These are phyloP conservation scores for Mesocricetus auratus DNA, from an alignment of 2,113 vertebrate genomes.

Conservation along the genomic window DNA sequence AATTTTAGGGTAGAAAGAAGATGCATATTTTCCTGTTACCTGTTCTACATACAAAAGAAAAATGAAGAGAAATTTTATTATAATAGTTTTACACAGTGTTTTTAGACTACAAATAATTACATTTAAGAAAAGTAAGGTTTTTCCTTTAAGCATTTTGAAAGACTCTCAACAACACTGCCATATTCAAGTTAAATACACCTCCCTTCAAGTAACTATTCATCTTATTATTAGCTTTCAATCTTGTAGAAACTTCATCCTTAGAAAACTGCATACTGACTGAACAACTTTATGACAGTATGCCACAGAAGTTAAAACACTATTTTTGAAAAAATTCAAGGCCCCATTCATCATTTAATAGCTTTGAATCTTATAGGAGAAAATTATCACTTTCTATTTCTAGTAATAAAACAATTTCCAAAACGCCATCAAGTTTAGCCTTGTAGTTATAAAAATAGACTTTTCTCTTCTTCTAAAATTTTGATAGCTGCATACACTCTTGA, in stretches of 20 bases:
- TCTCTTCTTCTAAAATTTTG: slow-evolving; percentile 24
- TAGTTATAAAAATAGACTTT: slow-evolving; percentile 70
- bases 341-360: slow-evolving; percentile 56
- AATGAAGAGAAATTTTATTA: background rate
- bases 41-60: background rate
- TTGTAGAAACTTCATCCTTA: slow-evolving; percentile 53
- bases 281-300: slow-evolving; percentile 69
- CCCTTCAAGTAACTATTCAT: slow-evolving; percentile 40
- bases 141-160: slow-evolving; percentile 19
- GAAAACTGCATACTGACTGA: slow-evolving; percentile 71
- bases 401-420: slow-evolving; percentile 69
- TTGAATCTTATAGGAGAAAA: slow-evolving; percentile 69
- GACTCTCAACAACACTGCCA: slow-evolving; percentile 16
- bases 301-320: slow-evolving; percentile 67
- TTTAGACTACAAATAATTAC: background rate
- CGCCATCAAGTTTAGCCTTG: slow-evolving; percentile 60
- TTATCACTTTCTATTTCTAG: slow-evolving; percentile 69
- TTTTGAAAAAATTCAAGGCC: slow-evolving; percentile 67
- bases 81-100: background rate
- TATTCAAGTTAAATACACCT: background rate
- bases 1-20: slow-evolving; percentile 19
- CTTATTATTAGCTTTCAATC: slow-evolving; percentile 47
- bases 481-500: slow-evolving; percentile 45
- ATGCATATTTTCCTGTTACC: background rate
- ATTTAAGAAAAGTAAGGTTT: slow-evolving; percentile 1